Evolutionary conservation across 1,140 invertebrate genomes (phyloP), one percentile per base, ranked within the genome.

Genomic region (Drosophila tsacasi): DNA sequence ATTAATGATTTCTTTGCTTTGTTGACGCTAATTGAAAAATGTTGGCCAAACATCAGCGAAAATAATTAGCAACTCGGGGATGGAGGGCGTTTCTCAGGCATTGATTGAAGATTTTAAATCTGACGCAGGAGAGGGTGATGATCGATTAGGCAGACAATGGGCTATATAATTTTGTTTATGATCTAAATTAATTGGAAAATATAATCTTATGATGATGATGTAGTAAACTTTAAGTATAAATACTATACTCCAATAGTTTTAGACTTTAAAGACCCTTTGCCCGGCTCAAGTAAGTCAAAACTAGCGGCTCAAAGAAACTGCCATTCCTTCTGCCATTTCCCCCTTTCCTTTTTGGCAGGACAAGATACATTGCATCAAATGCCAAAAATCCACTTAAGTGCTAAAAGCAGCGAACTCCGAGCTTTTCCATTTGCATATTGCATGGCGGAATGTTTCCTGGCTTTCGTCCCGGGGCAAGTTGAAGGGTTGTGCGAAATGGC

Each of bases 1-100:
- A 87, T 87, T 87, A 87, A 87, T 87, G 84, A 69, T 89, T 87
- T 87, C 84, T 89, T 87, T 89, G 81, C 66, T 68, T 84, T 72
- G 57, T 49, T 58, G 59, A 61, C 81, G 79, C 84, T 87, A 87
- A 87, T 87, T 87, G 81, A 87, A 87, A 84, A 89, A 69, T 44
- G 64, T 40, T 89, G 73, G 65, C 47, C 76, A 69, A 77, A 55
- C 55, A 67, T 54, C 39, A 40, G 55, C 23, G 44, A 63, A 67
- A 40, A 77, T 39, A 71, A 68, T 46, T 59, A 30, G 58, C 37
- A 52, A 8, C 40, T 21, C 61, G 39, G 66, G 1, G 44, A 54
- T 19, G 12, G 5, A 39, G 23, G 58, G 25, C n/a, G 8, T 63
- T n/a, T 23, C 37, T 13, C 15, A 39, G 59, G 59, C 60, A 46